Conservation (phyloP, 2,113 vertebrate genomes). For the Gasterosteus aculeatus region DNA sequence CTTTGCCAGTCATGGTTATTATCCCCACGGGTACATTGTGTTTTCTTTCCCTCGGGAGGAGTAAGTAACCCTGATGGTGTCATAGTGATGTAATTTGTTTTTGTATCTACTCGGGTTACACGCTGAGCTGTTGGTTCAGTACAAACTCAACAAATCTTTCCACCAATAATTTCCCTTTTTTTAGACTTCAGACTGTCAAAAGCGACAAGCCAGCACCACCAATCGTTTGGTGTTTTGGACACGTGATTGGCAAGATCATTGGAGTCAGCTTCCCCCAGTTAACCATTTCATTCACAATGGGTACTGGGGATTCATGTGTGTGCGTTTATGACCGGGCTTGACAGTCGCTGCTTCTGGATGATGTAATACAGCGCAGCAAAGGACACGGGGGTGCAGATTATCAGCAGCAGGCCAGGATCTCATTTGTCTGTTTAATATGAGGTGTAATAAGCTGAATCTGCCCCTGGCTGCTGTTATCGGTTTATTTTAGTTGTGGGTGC, state of each 20-base stretch:
- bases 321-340: conserved; percentile 40
- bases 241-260: neutral
- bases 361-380: conserved; percentile 62
- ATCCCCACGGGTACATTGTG: neutral
- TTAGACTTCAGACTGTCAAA: neutral
- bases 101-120: neutral
- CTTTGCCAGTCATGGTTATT: neutral
- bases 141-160: neutral
- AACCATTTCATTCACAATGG: conserved; percentile 11
- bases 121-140: neutral
- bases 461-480: conserved; percentile 64
- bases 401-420: conserved; percentile 71
- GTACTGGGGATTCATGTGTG: neutral
- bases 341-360: conserved; percentile 62
- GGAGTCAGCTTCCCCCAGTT: conserved; percentile 6
- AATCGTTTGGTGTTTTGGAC: neutral
- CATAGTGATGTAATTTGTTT: conserved; percentile 4
- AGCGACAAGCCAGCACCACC: neutral
- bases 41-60: neutral
- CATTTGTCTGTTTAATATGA: conserved; percentile 78
- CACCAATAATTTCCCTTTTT: neutral
- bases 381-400: conserved; percentile 57
- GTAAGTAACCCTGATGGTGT: conserved; percentile 13
- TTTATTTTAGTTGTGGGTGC: conserved; percentile 48
- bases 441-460: conserved; percentile 73